These are phyloP conservation scores for Squalus acanthias DNA, from an alignment of 2,797 vertebrate genomes.

Conservation along the genomic window DNA sequence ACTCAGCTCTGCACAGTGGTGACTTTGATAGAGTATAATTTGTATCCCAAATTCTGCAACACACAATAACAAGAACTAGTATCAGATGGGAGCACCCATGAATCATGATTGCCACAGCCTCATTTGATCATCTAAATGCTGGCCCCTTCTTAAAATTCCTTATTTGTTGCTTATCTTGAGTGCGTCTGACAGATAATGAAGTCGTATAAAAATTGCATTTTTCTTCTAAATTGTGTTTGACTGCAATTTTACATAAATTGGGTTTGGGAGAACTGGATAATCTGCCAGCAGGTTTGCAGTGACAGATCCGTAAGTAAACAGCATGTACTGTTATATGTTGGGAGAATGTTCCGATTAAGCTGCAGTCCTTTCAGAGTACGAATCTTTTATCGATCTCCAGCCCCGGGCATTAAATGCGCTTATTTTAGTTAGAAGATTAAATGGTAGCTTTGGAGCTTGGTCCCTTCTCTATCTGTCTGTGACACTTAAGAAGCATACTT, in stretches of 20 bases:
- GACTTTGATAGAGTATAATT: slow-evolving; percentile 50
- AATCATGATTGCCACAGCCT: not conserved
- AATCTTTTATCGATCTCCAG: not conserved
- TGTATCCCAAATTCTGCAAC: slow-evolving; percentile 41
- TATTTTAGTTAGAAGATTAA: not conserved
- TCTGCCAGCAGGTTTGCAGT: not conserved
- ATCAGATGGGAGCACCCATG: not conserved
- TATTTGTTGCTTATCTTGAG: not conserved
- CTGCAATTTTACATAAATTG: not conserved
- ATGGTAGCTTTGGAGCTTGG: not conserved
- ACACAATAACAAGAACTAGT: slow-evolving; percentile 2
- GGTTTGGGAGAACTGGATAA: not conserved
- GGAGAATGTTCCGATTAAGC: not conserved
- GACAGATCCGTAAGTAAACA: no score
- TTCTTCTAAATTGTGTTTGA: not conserved
- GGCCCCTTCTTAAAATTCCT: slow-evolving; percentile 14
- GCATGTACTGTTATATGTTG: not conserved
- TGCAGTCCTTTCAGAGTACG: not conserved
- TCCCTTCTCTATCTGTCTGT: not conserved
- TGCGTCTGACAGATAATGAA: not conserved
- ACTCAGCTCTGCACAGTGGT: slow-evolving; percentile 53
- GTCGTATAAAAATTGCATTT: not conserved
- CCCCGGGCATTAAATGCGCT: not conserved
- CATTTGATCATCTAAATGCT: not conserved
- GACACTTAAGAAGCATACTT: not conserved